Base-by-base conservation (phyloP, 2,797 vertebrate species). In the Protonibea diacanthus region DNA sequence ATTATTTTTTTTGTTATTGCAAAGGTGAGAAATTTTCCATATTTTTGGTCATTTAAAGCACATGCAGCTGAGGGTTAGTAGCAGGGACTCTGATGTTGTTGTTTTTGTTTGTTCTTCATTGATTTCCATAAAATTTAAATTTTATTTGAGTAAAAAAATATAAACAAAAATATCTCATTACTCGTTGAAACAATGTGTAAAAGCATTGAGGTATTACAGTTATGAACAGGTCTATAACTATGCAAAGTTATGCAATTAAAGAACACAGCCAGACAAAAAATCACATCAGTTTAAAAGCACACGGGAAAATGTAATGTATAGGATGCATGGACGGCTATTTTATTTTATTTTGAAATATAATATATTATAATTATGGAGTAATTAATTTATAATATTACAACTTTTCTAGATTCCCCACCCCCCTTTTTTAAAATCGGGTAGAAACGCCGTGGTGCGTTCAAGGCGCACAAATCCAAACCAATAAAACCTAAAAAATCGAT, bases 1-100 rank as follows among this genome's bases (percentile, higher is more conserved):
- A 7, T 45, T 38, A 33, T 33, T 48, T 51, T 79, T 73, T 12
- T 81, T 56, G 13, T 79, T 73, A 12, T 81, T 56, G 13, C 67
- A 79, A 82, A 92, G 91, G 91, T 93, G 89, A 91, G 91, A 49
- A 6, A 18, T 75, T 60, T 83, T 60, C 14, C 25, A 0, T 82
- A 13, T 3, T 79, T 48, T 21, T 15, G 3, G 3, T 29, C 1
- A 40, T 40, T 66, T 58, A 52, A 15, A 53, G 9, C 67, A 17
- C 21, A 25, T 6, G 33, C 45, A 55, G 21, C 18, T 72, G 15
- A 59, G 42, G 17, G 33, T 65, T 40, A 40, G 33, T 2, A 45
- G 7, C n/a, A 44, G 15, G 13, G 29, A 55, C 9, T 29, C 3
- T 1, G 29, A 5, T 57, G 0, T 21, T 53, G 3, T 52, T 20